phyloP scores from a whole-genome alignment of 2,797 vertebrate species.

The Dicrostonyx torquatus region DNA sequence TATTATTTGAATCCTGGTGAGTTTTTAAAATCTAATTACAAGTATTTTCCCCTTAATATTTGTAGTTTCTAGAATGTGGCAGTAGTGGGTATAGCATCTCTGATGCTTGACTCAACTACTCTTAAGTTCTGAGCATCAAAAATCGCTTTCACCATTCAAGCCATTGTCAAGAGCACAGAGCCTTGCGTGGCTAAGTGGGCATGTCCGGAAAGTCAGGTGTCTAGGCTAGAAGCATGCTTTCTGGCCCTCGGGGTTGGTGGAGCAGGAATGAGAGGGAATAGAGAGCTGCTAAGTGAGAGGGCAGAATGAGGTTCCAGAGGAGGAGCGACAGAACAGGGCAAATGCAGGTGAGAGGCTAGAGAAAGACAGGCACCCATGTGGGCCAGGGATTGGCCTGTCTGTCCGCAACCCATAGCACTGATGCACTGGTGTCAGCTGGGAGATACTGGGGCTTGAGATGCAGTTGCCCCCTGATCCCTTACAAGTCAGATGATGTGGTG shows the following conservation, averaged over 20 bases:
- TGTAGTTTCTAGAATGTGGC: background rate
- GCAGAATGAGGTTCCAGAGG: background rate
- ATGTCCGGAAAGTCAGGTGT: background rate
- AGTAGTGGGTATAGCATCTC: background rate
- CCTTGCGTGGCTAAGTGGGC: background rate
- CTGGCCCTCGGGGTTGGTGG: background rate
- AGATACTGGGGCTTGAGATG: background rate
- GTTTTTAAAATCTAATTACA: background rate
- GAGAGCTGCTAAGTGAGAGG: background rate
- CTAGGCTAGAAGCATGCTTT: background rate
- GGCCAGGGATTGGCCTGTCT: accelerated
- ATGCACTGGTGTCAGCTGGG: accelerated
- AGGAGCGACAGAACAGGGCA: background rate
- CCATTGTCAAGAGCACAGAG: background rate
- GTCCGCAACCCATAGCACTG: accelerated
- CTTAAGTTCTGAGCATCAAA: background rate
- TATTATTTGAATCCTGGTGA: background rate
- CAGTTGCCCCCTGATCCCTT: background rate
- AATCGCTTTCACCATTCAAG: background rate
- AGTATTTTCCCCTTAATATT: background rate
- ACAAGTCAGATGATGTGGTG: background rate
- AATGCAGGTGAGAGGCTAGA: background rate
- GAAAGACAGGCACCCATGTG: background rate
- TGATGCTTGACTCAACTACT: background rate
- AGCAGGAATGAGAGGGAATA: background rate